phyloP scores from a whole-genome alignment of 2,888 invertebrate species.

The Ptycholaimellus sp. region DNA sequence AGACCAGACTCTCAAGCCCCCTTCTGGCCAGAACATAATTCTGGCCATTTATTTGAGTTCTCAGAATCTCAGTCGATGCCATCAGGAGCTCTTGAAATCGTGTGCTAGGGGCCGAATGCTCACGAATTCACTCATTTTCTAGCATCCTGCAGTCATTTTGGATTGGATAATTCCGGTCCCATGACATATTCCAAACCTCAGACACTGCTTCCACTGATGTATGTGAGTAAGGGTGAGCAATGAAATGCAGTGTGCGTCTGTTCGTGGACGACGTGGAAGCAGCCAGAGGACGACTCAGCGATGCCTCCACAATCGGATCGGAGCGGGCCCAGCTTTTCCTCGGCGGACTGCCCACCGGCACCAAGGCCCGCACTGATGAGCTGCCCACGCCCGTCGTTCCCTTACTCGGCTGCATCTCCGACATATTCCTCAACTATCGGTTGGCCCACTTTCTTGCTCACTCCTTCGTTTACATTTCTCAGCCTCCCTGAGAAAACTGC shows the following conservation, averaged over 20 bases:
- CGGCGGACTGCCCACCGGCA: slow-evolving; percentile 17
- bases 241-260: slow-evolving; percentile 20
- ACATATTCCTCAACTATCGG: slow-evolving; percentile 27
- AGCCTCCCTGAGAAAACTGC: too few species aligned
- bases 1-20: neutral
- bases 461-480: too few species aligned
- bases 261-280: slow-evolving; percentile 25
- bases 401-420: slow-evolving; percentile 29
- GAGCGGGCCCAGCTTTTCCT: slow-evolving; percentile 12
- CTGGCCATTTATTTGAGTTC: too few species aligned
- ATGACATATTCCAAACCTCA: too few species aligned
- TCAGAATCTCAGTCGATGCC: too few species aligned
- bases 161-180: slow-evolving; percentile 10
- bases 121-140: too few species aligned
- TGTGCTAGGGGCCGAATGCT: too few species aligned
- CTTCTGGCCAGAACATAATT: too few species aligned
- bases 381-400: slow-evolving; percentile 18
- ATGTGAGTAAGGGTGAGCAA: too few species aligned
- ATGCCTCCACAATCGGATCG: slow-evolving; percentile 14
- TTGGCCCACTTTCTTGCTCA: too few species aligned
- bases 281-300: slow-evolving; percentile 12
- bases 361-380: slow-evolving; percentile 15
- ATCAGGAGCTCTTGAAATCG: too few species aligned
- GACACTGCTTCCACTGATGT: neutral
- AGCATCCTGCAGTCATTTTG: neutral